Percentiles rank a stretch among this genome's conserved stretches.
Evolutionary conservation across 1,140 invertebrate genomes (phyloP).

Genomic region (Acromyrmex charruanus): DNA sequence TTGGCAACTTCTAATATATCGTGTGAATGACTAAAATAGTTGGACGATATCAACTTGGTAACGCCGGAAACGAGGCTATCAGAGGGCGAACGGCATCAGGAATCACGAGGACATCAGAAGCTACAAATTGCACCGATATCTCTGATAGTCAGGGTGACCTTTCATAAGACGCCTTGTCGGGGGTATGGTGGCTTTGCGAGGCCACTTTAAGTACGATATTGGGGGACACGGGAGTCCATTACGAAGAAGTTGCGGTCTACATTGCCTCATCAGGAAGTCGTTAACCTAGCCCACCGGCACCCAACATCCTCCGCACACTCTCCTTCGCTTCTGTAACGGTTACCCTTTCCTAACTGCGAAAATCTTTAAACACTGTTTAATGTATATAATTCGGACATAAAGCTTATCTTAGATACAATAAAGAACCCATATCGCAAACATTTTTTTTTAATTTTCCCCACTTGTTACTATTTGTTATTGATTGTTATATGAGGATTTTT

Average conservation of each 20-base stretch:
- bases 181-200: conserved; percentile 48
- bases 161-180: conserved; percentile 48
- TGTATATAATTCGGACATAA: background rate
- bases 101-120: conserved; percentile 22
- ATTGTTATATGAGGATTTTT: background rate
- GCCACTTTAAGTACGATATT: conserved; percentile 71
- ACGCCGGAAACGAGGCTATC: conserved; percentile 36
- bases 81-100: conserved; percentile 17
- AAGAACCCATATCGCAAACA: background rate
- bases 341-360: conserved; percentile 38
- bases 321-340: conserved; percentile 24
- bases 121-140: conserved; percentile 73
- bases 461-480: background rate
- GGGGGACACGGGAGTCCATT: conserved; percentile 80
- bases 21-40: conserved; percentile 12
- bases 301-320: conserved; percentile 36
- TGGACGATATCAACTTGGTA: conserved; percentile 17
- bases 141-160: conserved; percentile 67
- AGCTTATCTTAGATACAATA: conserved; percentile 12
- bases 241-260: conserved; percentile 81
- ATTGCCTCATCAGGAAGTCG: conserved; percentile 85
- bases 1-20: conserved; percentile 13
- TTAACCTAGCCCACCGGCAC: conserved; percentile 78
- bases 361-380: conserved; percentile 43
- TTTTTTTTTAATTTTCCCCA: background rate